Conservation (phyloP, 2,797 vertebrate genomes). For the Pachyuromys duprasi region DNA sequence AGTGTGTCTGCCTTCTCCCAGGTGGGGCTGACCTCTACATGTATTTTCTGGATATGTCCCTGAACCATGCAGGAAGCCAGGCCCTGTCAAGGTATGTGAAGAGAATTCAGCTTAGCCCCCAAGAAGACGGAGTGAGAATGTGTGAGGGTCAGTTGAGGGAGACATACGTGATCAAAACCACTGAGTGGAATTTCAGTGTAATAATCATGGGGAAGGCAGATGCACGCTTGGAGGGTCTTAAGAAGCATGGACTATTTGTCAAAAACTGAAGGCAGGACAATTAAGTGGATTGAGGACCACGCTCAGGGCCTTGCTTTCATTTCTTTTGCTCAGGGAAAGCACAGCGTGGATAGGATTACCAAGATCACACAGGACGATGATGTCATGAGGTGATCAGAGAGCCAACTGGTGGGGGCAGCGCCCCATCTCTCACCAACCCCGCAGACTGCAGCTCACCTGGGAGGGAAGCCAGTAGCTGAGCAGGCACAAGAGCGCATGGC, state of each 20-base stretch:
- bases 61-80: slow-evolving; percentile 18
- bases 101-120: background rate
- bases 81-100: background rate
- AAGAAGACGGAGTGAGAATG: background rate
- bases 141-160: background rate
- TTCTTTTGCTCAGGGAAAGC: slow-evolving; percentile 53
- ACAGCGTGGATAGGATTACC: slow-evolving; percentile 21
- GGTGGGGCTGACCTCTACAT: slow-evolving; percentile 54
- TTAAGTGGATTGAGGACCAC: background rate
- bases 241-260: slow-evolving; percentile 16
- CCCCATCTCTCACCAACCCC: background rate
- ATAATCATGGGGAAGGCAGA: background rate
- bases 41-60: slow-evolving; percentile 55
- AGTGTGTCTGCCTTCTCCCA: slow-evolving; percentile 72
- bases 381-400: slow-evolving; percentile 38
- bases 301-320: background rate
- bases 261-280: slow-evolving; percentile 19
- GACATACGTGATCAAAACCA: background rate
- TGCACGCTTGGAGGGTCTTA: background rate
- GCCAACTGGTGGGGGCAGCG: background rate
- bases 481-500: background rate
- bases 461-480: background rate
- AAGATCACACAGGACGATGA: slow-evolving; percentile 17
- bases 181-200: slow-evolving; percentile 17
- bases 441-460: background rate